Conservation (phyloP, 92 coral and sea anemone genomes). For the Meandrina meandrites region DNA sequence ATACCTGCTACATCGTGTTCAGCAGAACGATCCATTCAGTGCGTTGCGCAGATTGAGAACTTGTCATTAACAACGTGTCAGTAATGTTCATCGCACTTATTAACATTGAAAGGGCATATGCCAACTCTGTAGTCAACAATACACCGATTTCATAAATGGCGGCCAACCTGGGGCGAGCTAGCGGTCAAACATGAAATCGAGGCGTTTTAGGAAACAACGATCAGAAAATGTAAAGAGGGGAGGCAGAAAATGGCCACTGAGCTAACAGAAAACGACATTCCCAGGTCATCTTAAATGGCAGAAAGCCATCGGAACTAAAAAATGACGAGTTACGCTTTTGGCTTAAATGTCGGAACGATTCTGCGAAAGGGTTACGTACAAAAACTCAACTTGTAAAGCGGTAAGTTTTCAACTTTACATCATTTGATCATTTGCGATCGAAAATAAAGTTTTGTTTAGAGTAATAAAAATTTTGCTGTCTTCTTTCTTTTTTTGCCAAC, state of each 20-base stretch:
- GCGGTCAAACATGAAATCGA: no score
- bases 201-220: not conserved
- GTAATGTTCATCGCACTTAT: no score
- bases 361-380: slow-evolving; percentile 39
- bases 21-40: no score
- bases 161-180: no score
- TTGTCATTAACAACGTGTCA: no score
- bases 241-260: not conserved
- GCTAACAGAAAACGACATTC: slow-evolving; percentile 23
- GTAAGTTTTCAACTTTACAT: slow-evolving; percentile 20
- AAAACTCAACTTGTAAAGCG: slow-evolving; percentile 48
- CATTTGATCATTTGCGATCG: not conserved
- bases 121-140: no score
- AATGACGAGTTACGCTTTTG: slow-evolving; percentile 46
- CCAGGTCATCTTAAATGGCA: slow-evolving; percentile 35
- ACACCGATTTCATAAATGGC: no score
- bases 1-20: no score
- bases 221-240: not conserved
- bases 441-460: not conserved
- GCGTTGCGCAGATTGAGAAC: no score
- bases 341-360: slow-evolving; percentile 40
- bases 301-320: slow-evolving; percentile 16
- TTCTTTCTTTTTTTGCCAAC: not conserved
- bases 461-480: not conserved
- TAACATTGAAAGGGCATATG: no score